Percentiles rank a stretch among this genome's conserved stretches.
phyloP scores from a whole-genome alignment of 2,113 vertebrate species.

The Irena cyanogastra region DNA sequence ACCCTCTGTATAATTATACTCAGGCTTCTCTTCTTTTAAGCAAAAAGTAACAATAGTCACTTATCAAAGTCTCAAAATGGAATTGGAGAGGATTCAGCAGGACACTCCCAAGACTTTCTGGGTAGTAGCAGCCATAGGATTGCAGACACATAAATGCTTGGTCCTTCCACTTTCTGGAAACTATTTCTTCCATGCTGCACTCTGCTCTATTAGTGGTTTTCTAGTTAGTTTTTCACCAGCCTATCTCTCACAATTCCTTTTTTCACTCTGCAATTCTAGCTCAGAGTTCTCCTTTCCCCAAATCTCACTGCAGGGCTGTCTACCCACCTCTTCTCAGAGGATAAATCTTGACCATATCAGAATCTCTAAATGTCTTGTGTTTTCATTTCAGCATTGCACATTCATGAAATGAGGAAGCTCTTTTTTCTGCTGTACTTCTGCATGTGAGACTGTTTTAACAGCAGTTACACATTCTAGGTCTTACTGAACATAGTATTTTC shows the following conservation, averaged over 20 bases:
- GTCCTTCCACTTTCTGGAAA: background rate
- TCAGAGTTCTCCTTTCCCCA: background rate
- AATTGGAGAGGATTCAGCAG: constrained; percentile 33
- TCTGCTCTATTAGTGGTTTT: background rate
- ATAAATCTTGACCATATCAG: background rate
- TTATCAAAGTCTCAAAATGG: constrained; percentile 31
- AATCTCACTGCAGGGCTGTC: background rate
- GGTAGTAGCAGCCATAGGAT: background rate
- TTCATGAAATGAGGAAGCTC: rapidly evolving
- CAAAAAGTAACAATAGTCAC: constrained; percentile 40
- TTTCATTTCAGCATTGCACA: background rate
- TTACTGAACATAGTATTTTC: background rate
- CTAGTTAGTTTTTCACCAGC: background rate
- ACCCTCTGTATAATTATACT: constrained; percentile 20
- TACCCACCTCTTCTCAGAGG: background rate
- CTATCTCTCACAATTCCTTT: background rate
- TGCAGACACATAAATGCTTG: background rate
- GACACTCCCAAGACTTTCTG: constrained; percentile 16
- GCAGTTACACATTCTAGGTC: background rate
- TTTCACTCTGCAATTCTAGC: background rate
- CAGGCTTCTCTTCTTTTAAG: constrained; percentile 3
- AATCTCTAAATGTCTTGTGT: background rate
- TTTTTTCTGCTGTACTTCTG: background rate
- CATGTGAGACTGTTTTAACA: background rate
- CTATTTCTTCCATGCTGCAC: background rate